Base-by-base conservation (phyloP, 2,113 vertebrate genomes). In the Tricholaema leucomelas region DNA sequence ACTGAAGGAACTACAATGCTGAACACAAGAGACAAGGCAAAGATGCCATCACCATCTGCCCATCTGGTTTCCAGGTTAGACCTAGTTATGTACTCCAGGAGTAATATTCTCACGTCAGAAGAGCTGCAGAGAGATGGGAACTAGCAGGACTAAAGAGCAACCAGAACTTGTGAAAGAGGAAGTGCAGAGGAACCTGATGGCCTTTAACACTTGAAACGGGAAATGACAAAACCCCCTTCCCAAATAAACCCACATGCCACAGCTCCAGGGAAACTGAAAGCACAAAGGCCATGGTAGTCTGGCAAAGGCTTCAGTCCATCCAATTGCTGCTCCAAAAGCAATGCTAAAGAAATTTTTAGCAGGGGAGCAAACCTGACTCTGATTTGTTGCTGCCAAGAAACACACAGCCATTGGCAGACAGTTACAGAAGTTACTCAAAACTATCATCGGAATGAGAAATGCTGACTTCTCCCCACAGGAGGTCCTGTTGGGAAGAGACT, bases 401-500 rank as follows among this genome's bases (percentile, higher is more conserved):
- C 9, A 96, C 94, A 92, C 23, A 90, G 61, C 33, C 70, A 42
- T 74, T 95, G 88, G 93, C 95, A 95, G 74, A 59, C 81, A 90
- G 73, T 88, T 95, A 73, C 23, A 82, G 80, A 36, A 9, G 33
- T 75, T 96, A 95, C 73, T 85, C 85, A 87, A 93, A 95, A 79
- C 82, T 87, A 75, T 91, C 76, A 93, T 71, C 7, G 35, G 88
- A 93, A 94, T 85, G 92, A 94, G 86, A 94, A 94, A 87, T 76
- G 79, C 67, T 2, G 14, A 94, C 85, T 56, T 84, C 21, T 95
- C 92, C 71, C 92, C 44, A 59, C 85, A 95, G 92, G 92, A 93
- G 85, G 89, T 90, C 93, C 91, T 95, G 84, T 93, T 95, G 90
- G 77, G 82, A 91, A 93, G 81, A 94, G 65, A 54, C 65, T 81